phyloP scores from a whole-genome alignment of 1,140 invertebrate species.

The Ganaspis sp. region DNA sequence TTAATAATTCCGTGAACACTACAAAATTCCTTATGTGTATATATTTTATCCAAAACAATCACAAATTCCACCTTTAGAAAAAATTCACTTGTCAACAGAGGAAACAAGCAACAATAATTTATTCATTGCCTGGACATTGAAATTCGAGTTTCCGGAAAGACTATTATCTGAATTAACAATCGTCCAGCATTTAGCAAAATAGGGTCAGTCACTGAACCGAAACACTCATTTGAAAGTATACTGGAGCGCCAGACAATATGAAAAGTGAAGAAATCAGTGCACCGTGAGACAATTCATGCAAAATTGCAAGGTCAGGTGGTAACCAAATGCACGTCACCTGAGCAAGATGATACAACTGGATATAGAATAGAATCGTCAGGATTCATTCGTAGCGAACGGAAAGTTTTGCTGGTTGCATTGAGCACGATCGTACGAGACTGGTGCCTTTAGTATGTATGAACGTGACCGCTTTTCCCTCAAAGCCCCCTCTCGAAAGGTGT shows the following conservation, averaged over 20 bases:
- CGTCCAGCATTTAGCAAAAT: neutral
- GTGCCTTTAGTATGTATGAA: slow-evolving; percentile 43
- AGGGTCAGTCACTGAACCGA: slow-evolving; percentile 20
- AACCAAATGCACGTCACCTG: neutral
- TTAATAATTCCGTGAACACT: too few relatives aligned
- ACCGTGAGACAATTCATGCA: slow-evolving; percentile 32
- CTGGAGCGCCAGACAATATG: neutral
- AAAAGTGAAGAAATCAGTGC: slow-evolving; percentile 26
- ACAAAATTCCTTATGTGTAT: too few relatives aligned
- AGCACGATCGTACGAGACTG: slow-evolving; percentile 44
- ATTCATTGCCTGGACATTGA: neutral
- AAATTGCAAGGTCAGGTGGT: neutral
- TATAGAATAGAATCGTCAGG: slow-evolving; percentile 10
- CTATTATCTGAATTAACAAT: neutral
- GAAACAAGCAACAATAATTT: neutral
- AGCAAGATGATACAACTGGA: neutral
- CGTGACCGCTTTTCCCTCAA: slow-evolving; percentile 47
- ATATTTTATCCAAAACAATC: too few relatives aligned
- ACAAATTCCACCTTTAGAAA: too few relatives aligned
- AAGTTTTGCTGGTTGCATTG: slow-evolving; percentile 43
- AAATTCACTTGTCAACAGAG: neutral
- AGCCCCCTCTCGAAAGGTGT: slow-evolving; percentile 36
- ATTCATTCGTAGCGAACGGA: slow-evolving; percentile 9
- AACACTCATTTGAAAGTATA: slow-evolving; percentile 13
- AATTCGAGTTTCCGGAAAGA: neutral